Percentiles rank a stretch among this genome's conserved stretches.
Conservation (phyloP, 1,140 invertebrate species). For the Scaptomyza graminum region DNA sequence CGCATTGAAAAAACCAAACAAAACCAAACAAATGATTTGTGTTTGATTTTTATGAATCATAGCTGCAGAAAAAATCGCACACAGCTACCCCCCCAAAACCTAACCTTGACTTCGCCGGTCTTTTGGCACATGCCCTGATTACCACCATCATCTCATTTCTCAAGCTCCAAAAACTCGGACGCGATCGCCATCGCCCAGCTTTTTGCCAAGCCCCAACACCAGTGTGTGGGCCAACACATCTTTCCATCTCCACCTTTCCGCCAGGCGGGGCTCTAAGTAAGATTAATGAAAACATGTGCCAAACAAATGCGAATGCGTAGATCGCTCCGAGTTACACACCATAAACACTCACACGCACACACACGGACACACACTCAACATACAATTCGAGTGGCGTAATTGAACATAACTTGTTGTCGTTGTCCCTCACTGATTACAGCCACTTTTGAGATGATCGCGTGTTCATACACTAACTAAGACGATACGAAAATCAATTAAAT, state of each 20-base stretch:
- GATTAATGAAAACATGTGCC: conserved; percentile 80
- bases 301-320: conserved; percentile 74
- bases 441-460: conserved; percentile 23
- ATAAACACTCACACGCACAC: conserved; percentile 10
- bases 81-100: conserved; percentile 6
- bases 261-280: conserved; percentile 42
- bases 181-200: conserved; percentile 42
- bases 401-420: conserved; percentile 53
- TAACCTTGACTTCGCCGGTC: conserved; percentile 59
- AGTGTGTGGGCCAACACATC: conserved; percentile 13
- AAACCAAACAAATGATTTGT: conserved; percentile 37
- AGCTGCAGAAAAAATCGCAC: not conserved
- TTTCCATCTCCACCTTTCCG: conserved; percentile 20
- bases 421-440: conserved; percentile 48
- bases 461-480: not conserved
- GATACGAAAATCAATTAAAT: not conserved
- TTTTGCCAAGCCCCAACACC: not conserved
- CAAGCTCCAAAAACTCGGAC: conserved; percentile 34
- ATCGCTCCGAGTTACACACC: conserved; percentile 57
- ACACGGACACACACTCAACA: conserved; percentile 12
- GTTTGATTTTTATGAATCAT: conserved; percentile 30
- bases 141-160: conserved; percentile 42
- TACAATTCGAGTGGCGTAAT: conserved; percentile 44
- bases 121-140: conserved; percentile 76
- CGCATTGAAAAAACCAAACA: not conserved